phyloP scores from a whole-genome alignment of 2,888 invertebrate genomes.

The Cryptocephalus primarius region DNA sequence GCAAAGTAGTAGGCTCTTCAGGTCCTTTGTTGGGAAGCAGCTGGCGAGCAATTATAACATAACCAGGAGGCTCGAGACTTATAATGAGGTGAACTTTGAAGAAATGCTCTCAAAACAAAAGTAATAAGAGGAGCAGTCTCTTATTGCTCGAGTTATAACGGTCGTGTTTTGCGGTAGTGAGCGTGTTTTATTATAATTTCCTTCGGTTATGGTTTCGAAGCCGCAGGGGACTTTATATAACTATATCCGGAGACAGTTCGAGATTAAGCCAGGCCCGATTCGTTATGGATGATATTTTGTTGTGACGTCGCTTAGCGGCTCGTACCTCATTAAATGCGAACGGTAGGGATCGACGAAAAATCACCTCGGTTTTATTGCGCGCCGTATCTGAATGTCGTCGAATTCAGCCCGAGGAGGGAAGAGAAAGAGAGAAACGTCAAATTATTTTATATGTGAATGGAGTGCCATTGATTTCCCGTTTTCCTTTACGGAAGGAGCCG shows the following conservation, averaged over 20 bases:
- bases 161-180: too few relatives aligned
- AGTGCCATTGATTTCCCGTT: slow-evolving; percentile 2
- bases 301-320: background rate
- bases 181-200: too few relatives aligned
- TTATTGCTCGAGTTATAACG: too few relatives aligned
- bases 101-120: slow-evolving; percentile 4
- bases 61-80: slow-evolving; percentile 18
- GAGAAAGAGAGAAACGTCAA: background rate
- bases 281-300: too few relatives aligned
- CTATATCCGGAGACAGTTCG: too few relatives aligned
- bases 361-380: slow-evolving; percentile 2
- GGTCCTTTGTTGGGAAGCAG: slow-evolving; percentile 30
- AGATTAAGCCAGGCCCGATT: too few relatives aligned
- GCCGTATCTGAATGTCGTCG: too few relatives aligned
- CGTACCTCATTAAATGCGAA: slow-evolving; percentile 7
- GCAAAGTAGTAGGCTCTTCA: slow-evolving; percentile 25
- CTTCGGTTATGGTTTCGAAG: too few relatives aligned
- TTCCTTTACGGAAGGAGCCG: slow-evolving; percentile 9
- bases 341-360: slow-evolving; percentile 6
- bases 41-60: slow-evolving; percentile 33
- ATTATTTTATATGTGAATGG: slow-evolving; percentile 1
- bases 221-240: too few relatives aligned
- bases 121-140: too few relatives aligned
- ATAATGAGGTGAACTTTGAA: slow-evolving; percentile 19
- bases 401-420: background rate